phyloP scores from a whole-genome alignment of 1,140 invertebrate genomes.

The Nephotettix cincticeps region DNA sequence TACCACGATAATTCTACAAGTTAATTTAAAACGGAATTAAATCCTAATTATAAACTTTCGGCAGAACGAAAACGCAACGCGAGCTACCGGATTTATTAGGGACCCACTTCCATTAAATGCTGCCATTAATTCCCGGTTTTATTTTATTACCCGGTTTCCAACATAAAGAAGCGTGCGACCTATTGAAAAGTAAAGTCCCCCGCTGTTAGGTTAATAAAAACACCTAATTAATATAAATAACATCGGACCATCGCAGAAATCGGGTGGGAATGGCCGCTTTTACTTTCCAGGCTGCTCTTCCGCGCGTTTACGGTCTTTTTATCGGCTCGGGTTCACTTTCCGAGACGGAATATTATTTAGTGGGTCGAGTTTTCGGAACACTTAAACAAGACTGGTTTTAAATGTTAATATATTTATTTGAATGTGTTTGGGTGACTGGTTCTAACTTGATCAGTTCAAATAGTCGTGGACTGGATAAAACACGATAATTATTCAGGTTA shows the following conservation, averaged over 20 bases:
- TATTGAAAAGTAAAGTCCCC: slow-evolving; percentile 10
- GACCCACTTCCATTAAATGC: not conserved
- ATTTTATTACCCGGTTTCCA: not conserved
- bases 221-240: slow-evolving; percentile 13
- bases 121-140: not conserved
- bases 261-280: not conserved
- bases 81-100: not conserved
- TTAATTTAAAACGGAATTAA: slow-evolving; percentile 11
- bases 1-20: not conserved
- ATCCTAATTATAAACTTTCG: slow-evolving; percentile 10
- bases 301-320: not conserved
- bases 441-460: too few species aligned
- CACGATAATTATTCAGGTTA: too few species aligned
- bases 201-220: not conserved
- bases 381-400: too few species aligned
- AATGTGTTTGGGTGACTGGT: too few species aligned
- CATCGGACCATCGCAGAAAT: not conserved
- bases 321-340: not conserved
- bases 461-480: too few species aligned
- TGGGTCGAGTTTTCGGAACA: too few species aligned
- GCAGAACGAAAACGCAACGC: not conserved
- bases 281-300: not conserved
- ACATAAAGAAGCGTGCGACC: not conserved
- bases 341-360: too few species aligned
- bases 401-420: too few species aligned